Percentiles rank a stretch among this genome's conserved stretches.
phyloP scores from a whole-genome alignment of 2,113 vertebrate species.

The Rhineura floridana region DNA sequence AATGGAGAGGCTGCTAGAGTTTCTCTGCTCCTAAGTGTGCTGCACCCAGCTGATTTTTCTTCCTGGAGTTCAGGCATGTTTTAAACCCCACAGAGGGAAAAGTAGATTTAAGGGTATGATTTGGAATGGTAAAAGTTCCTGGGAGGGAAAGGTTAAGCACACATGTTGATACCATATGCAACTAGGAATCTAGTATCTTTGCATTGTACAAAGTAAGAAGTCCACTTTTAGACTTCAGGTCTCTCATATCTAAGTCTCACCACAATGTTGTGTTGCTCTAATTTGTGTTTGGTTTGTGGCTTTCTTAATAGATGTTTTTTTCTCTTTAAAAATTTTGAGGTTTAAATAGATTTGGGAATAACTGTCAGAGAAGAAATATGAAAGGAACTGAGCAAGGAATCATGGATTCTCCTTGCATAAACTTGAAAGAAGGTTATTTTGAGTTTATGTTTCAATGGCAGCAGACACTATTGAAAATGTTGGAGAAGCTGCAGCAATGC shows the following conservation, averaged over 20 bases:
- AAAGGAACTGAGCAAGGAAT: neutral
- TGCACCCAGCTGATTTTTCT: neutral
- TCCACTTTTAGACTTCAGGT: neutral
- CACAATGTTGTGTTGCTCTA: neutral
- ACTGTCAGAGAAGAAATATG: conserved; percentile 4
- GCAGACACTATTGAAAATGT: neutral
- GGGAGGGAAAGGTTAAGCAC: neutral
- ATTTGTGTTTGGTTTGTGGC: neutral
- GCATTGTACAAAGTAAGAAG: too few relatives aligned
- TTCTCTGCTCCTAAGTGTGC: neutral
- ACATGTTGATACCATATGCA: neutral
- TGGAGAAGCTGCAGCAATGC: neutral
- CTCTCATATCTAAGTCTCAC: neutral
- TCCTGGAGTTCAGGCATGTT: neutral
- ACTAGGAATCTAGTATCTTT: neutral
- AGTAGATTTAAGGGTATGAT: neutral
- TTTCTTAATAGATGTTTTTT: neutral
- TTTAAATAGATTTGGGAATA: conserved; percentile 4
- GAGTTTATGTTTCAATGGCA: neutral
- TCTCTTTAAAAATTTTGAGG: neutral
- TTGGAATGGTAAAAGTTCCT: neutral
- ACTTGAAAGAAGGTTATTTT: neutral
- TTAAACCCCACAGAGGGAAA: neutral
- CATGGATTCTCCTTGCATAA: neutral
- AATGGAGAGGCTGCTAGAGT: neutral